Evolutionary conservation across 1,140 invertebrate genomes (phyloP), one percentile per base, ranked within the genome.

Genomic region (Drosophila neocordata): DNA sequence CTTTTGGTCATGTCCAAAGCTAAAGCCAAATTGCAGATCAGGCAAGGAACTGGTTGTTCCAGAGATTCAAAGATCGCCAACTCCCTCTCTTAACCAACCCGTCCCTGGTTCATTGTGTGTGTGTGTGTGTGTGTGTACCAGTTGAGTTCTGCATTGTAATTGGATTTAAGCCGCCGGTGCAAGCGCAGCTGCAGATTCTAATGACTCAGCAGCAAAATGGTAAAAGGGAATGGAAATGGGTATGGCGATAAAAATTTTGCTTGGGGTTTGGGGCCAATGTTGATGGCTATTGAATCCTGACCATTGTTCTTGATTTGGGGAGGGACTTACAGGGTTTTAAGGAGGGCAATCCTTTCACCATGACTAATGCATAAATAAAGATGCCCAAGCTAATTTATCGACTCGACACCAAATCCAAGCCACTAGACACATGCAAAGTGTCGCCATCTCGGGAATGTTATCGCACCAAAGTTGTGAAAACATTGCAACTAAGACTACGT

Each of bases 111-210:
- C 38, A 70, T 53, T 61, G 13, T 31, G 27, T 31, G 27, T 31
- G 27, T 31, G 27, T 34, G 2, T 37, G 31, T 48, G 38, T 48
- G 41, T 41, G 22, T 61, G 22, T 48, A 12, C 24, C 38, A 62
- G 79, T 73, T 60, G 81, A 77, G 79, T 65, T 85, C 59, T 70
- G 78, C 77, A 77, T 67, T 87, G 82, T 85, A 85, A 85, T 85
- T 85, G 82, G 82, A 82, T 87, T 78, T 82, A 74, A 82, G 82
- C 82, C 82, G 64, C 60, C 75, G 76, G 83, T 82, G 83, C 59
- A 69, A 44, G 73, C 67, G 82, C 82, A 85, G 82, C 82, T 82
- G 82, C 82, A 67, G 67, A 67, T 82, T 78, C 82, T 81, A 87
- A 87, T 85, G 82, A 87, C 81, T 87, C 82, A 87, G 78, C 51